Evolutionary conservation across 2,797 vertebrate genomes (phyloP).

Genomic region (Girardinus metallicus): DNA sequence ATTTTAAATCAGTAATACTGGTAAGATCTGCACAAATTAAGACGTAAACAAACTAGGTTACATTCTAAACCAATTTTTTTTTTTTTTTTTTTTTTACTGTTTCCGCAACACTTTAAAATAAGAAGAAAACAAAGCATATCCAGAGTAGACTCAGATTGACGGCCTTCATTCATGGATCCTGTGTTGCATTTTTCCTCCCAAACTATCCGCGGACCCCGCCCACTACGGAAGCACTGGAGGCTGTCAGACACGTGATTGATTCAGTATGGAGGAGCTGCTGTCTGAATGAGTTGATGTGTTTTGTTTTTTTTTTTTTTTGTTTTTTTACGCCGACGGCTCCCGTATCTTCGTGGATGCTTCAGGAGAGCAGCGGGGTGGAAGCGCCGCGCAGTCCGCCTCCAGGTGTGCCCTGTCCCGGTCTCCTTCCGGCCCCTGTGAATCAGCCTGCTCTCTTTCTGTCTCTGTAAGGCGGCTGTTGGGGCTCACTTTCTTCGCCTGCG

Average conservation of each 20-base stretch:
- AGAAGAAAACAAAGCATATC: neutral
- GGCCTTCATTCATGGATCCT: neutral
- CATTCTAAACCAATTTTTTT: neutral
- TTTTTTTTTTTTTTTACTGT: neutral
- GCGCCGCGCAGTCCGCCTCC: neutral
- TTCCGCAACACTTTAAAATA: neutral
- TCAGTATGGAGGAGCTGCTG: slow-evolving; percentile 80
- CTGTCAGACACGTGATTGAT: slow-evolving; percentile 76
- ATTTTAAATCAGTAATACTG: neutral
- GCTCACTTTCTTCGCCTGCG: neutral
- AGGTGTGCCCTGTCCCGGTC: slow-evolving; percentile 28
- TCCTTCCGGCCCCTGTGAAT: neutral
- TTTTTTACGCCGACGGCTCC: slow-evolving; percentile 61
- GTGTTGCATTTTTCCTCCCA: neutral
- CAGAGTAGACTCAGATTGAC: neutral
- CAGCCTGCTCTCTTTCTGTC: slow-evolving; percentile 19
- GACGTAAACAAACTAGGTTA: neutral
- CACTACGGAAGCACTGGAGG: slow-evolving; percentile 65
- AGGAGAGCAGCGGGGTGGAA: neutral
- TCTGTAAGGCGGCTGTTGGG: neutral
- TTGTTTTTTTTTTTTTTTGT: slow-evolving; percentile 23
- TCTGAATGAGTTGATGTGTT: slow-evolving; percentile 46
- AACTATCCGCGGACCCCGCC: slow-evolving; percentile 67
- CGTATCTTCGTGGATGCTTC: slow-evolving; percentile 44
- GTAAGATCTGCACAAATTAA: neutral